phyloP scores from a whole-genome alignment of 2,113 vertebrate species.

The Psettodes erumei region DNA sequence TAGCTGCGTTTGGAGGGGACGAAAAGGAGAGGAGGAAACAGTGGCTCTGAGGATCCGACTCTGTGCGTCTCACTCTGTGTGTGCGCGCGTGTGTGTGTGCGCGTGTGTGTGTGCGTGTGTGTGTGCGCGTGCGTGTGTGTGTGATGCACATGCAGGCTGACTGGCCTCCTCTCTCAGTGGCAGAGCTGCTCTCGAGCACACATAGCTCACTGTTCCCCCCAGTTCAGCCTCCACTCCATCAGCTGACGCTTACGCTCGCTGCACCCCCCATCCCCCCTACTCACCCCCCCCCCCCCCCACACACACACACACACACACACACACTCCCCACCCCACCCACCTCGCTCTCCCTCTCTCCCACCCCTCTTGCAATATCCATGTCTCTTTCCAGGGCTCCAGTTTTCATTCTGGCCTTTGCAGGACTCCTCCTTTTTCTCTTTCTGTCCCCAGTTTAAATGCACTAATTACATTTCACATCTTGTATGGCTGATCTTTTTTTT shows the following conservation, averaged over 20 bases:
- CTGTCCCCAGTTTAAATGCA: constrained; percentile 1
- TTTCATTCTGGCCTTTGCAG: not conserved
- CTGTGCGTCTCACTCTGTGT: constrained; percentile 22
- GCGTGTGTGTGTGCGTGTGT: not conserved
- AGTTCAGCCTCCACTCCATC: constrained; percentile 63
- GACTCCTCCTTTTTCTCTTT: not conserved
- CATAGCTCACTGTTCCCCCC: constrained; percentile 64
- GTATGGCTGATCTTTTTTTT: not conserved
- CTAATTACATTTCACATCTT: not conserved
- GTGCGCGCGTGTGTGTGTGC: constrained; percentile 30
- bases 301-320: constrained; percentile 9
- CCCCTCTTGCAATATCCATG: constrained; percentile 1
- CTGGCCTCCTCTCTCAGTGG: constrained; percentile 43
- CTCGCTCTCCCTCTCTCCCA: constrained; percentile 8
- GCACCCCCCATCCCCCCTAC: constrained; percentile 12
- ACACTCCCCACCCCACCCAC: constrained; percentile 1
- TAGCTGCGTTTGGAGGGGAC: constrained; percentile 62
- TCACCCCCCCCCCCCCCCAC: constrained; percentile 8
- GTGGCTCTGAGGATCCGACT: constrained; percentile 49
- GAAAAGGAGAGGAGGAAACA: constrained; percentile 52
- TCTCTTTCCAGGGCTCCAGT: not conserved
- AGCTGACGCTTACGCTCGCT: constrained; percentile 34
- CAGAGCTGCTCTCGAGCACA: constrained; percentile 52
- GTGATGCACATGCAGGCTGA: constrained; percentile 51
- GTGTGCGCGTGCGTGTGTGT: constrained; percentile 40